A percentile compares a stretch with the other conserved stretches of the same genome.
phyloP scores from a whole-genome alignment of 2,797 vertebrate species.

The Parauchenoglanis ngamensis region DNA sequence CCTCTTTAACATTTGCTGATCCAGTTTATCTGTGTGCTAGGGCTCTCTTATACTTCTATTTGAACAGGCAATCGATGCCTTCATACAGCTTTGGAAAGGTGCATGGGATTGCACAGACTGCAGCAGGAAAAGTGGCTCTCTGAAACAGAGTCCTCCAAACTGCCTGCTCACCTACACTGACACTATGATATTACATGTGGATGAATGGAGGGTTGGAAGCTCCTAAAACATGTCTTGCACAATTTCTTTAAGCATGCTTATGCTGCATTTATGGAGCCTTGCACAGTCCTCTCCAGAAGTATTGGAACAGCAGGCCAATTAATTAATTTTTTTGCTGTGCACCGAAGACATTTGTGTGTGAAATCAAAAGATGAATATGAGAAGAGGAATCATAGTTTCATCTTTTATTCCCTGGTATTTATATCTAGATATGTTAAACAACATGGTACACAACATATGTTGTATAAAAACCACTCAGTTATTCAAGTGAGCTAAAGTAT shows the following conservation, averaged over 20 bases:
- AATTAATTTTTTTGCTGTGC: no score
- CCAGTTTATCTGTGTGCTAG: conserved; percentile 5
- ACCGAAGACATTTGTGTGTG: no score
- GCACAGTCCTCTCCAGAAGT: no score
- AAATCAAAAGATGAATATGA: no score
- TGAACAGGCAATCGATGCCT: background rate
- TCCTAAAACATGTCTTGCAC: background rate
- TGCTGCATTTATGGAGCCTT: background rate
- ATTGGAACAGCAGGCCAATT: no score
- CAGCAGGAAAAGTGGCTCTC: background rate
- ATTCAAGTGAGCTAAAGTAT: no score
- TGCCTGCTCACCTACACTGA: background rate
- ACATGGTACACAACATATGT: no score
- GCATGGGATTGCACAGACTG: background rate
- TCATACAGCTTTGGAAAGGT: background rate
- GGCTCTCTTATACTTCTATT: background rate
- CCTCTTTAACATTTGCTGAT: conserved; percentile 15
- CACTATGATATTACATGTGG: background rate
- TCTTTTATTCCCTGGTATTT: no score
- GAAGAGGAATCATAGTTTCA: no score
- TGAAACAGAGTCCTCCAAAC: background rate
- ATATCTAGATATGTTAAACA: no score
- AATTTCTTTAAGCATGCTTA: background rate
- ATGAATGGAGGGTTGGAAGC: background rate
- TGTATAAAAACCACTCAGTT: no score